Evolutionary conservation across 2,113 vertebrate species (phyloP), one percentile per base, ranked within the genome.

Genomic region (Stigmatopora nigra): DNA sequence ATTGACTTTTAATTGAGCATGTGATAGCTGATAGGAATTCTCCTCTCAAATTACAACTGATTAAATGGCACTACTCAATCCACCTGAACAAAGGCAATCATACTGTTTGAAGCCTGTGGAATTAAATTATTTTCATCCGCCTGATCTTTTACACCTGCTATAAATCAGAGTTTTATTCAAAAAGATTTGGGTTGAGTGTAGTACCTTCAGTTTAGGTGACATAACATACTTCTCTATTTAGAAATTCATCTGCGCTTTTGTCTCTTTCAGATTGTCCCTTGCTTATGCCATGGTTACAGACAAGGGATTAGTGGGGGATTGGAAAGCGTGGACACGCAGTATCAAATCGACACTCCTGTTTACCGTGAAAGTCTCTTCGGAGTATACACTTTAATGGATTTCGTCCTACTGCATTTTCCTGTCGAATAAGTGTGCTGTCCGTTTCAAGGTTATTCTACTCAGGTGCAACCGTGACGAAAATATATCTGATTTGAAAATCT

Each of bases 341-440:
- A 4, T 41, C 47, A 15, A 47, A 67, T 69, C 48, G 58, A 68
- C 67, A 61, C 46, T 45, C 36, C 53, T 56, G 52, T 62, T 75
- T 75, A 57, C 59, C 78, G 73, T 76, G 68, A 76, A 73, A 75
- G 58, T 62, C 63, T 63, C 44, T 61, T 67, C 71, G 63, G 68
- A 73, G 66, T 35, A 20, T 63, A 55, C 64, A 77, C 49, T 71
- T 71, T 48, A 73, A 67, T 15, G 35, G 20, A 64, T 66, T 44
- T 14, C 58, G 6, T 62, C 64, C 52, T 48, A 76, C 69, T 25
- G 3, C 51, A 49, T 57, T 59, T 41, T 56, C 65, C 72, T 72
- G 69, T 65, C 35, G 9, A 65, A 69, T 41, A 71, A 59, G 35
- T 36, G 48, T 35, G 52, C 55, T 44, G 72, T 73, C 69, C 62